Conservation (phyloP, 1,140 invertebrate species). For the Hestina assimilis region DNA sequence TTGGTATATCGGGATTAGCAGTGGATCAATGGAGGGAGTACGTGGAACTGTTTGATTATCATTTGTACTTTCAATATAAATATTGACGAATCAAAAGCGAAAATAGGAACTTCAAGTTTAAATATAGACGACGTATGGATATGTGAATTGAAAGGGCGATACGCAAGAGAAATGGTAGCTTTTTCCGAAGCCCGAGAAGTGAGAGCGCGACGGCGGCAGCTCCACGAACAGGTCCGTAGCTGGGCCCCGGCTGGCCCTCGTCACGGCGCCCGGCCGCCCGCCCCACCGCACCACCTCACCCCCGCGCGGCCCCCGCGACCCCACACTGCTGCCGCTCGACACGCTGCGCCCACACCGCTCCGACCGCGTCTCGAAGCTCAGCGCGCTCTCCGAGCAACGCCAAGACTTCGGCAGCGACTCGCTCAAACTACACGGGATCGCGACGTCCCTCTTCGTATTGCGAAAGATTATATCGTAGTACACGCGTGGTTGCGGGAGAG, state of each 20-base stretch:
- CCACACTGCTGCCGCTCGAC: slow-evolving; percentile 50
- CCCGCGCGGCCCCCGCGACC: slow-evolving; percentile 35
- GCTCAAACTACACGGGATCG: slow-evolving; percentile 51
- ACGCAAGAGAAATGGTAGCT: slow-evolving; percentile 78
- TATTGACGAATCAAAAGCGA: neutral
- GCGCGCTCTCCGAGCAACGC: slow-evolving; percentile 65
- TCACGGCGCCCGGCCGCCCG: slow-evolving; percentile 69
- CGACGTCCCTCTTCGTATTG: slow-evolving; percentile 45
- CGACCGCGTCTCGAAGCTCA: slow-evolving; percentile 51
- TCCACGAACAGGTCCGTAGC: slow-evolving; percentile 68
- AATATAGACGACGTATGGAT: slow-evolving; percentile 71
- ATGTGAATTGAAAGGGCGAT: slow-evolving; percentile 75
- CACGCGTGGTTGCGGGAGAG: slow-evolving; percentile 60
- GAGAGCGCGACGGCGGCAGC: slow-evolving; percentile 68
- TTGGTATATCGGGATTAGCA: slow-evolving; percentile 1
- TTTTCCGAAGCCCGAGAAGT: slow-evolving; percentile 73
- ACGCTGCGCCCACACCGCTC: slow-evolving; percentile 56
- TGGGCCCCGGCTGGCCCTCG: slow-evolving; percentile 72
- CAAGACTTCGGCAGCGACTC: slow-evolving; percentile 69
- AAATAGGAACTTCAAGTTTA: slow-evolving; percentile 38
- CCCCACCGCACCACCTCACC: slow-evolving; percentile 65
- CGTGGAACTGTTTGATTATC: slow-evolving; percentile 4
- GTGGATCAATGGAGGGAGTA: slow-evolving; percentile 4
- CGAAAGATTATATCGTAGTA: slow-evolving; percentile 66
- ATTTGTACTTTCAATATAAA: slow-evolving; percentile 11